Base-by-base conservation (phyloP, 2,113 vertebrate species). In the Tretioscincus oriximinensis region DNA sequence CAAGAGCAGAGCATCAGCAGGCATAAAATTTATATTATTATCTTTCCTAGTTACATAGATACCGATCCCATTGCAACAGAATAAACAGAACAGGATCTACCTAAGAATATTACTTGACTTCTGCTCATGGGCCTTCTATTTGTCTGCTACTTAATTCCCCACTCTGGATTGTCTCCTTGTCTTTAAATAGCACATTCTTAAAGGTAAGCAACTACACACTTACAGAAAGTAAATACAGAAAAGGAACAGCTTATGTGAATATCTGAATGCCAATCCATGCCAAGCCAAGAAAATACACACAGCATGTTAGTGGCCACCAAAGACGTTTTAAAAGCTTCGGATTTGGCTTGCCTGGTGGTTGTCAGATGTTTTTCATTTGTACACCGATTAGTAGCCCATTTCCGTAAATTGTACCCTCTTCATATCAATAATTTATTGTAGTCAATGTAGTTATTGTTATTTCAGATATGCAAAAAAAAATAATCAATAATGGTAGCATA, bases 21-120 rank as follows among this genome's bases (percentile, higher is more conserved):
- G 83, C 20, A 54, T 77, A 77, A 3, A 54, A 72, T 72, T 70
- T 86, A 66, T 21, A 31, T 70, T 73, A 63, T 73, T 71, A 90
- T 21, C 6, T 67, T 31, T 28, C 28, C 83, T 77, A 84, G 41
- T 26, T 84, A 85, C 24, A 66, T 29, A 29, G 31, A 81, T 47
- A 49, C 47, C 26, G 41, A 26, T 76, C 76, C 21, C 66, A 73
- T 49, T 69, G 54, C 45, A n/a, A 60, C 22, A 77, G 28, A 31
- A n/a, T n/a, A 77, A 77, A 76, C 6, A 7, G 45, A 77, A 83
- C 61, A 77, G 18, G 68, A 45, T 72, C 75, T 58, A 54, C 28
- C 35, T 29, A 29, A 69, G 35, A 61, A 28, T 66, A 47, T n/a
- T 61, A 31, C 31, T 70, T 70, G 54, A 24, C 66, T 70, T 70